Evolutionary conservation across 2,888 invertebrate species (phyloP).

Genomic region (Eurytoma adleriae): DNA sequence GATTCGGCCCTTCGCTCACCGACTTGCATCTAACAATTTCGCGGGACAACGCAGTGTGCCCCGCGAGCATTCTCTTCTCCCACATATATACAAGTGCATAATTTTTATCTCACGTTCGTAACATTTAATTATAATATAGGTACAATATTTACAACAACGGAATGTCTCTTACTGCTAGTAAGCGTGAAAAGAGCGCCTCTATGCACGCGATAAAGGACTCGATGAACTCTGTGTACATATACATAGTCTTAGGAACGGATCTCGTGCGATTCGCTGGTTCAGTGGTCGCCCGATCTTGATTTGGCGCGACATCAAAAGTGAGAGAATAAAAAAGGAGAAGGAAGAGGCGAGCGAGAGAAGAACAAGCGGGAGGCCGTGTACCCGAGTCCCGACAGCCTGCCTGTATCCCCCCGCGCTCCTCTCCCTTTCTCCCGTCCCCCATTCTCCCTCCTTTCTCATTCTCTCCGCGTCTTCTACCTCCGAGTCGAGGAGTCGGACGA

Average conservation of each 20-base stretch:
- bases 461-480: no score
- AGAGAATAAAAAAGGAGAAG: conserved; percentile 47
- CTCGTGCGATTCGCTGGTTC: conserved; percentile 61
- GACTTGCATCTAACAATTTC: neutral
- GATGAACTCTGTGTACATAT: neutral
- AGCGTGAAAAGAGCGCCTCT: conserved; percentile 71
- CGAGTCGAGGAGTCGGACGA: neutral
- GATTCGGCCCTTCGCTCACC: conserved; percentile 10
- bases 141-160: conserved; percentile 72
- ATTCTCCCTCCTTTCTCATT: no score
- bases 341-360: conserved; percentile 9
- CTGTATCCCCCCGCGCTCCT: neutral
- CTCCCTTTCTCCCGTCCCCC: no score
- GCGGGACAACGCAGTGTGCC: conserved; percentile 9
- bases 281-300: conserved; percentile 54
- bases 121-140: conserved; percentile 67
- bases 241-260: conserved; percentile 61
- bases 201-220: conserved; percentile 28
- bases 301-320: conserved; percentile 55
- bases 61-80: neutral
- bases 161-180: conserved; percentile 72
- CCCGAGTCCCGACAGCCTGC: conserved; percentile 12
- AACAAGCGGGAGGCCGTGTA: neutral
- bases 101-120: conserved; percentile 27
- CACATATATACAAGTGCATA: conserved; percentile 9